A percentile compares a stretch with the other conserved stretches of the same genome.
These are phyloP conservation scores for Paralichthys olivaceus DNA, from an alignment of 2,113 vertebrate genomes.

Conservation along the genomic window DNA sequence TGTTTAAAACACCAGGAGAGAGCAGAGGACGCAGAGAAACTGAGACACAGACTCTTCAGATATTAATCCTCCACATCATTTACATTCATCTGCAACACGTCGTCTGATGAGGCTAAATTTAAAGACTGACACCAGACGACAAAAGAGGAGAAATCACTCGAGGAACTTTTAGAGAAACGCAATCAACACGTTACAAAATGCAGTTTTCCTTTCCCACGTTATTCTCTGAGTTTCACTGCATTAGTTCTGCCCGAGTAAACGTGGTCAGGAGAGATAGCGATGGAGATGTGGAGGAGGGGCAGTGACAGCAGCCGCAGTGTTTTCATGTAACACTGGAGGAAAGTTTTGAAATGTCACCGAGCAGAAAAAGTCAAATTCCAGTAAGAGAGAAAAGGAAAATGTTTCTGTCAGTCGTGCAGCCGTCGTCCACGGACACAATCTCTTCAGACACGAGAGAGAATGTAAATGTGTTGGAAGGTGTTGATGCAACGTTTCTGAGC, in stretches of 20 bases:
- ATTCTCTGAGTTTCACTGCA: neutral
- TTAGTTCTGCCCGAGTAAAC: neutral
- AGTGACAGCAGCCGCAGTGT: neutral
- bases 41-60: neutral
- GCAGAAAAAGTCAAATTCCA: neutral
- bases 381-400: too few relatives aligned
- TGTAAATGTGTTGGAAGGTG: too few relatives aligned
- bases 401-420: too few relatives aligned
- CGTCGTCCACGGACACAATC: too few relatives aligned
- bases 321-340: neutral
- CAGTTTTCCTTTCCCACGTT: neutral
- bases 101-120: neutral
- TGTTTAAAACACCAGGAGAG: slow-evolving; percentile 14
- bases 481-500: too few relatives aligned
- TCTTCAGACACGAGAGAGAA: too few relatives aligned
- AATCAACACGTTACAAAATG: neutral
- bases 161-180: neutral
- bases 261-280: neutral
- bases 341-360: slow-evolving; percentile 4
- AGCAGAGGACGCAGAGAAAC: neutral
- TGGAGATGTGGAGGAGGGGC: neutral
- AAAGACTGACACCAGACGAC: neutral
- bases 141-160: neutral
- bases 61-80: neutral
- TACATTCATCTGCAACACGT: neutral